Percentiles rank a stretch among this genome's conserved stretches.
phyloP scores from a whole-genome alignment of 2,888 invertebrate species.

The Sinelater perroti region DNA sequence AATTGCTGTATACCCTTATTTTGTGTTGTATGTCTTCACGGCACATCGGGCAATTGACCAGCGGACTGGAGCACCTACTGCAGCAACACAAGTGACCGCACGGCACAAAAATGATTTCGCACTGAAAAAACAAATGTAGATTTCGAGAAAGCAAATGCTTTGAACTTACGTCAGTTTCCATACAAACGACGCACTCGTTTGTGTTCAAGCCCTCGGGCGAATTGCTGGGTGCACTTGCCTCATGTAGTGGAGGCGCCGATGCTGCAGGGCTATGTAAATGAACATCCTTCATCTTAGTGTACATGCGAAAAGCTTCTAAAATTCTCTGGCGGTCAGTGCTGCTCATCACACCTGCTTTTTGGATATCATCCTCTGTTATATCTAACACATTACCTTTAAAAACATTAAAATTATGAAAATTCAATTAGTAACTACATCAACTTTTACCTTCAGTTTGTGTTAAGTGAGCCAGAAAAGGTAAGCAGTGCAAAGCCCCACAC shows the following conservation, averaged over 20 bases:
- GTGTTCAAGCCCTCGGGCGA: slow-evolving; percentile 52
- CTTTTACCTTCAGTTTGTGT: slow-evolving; percentile 62
- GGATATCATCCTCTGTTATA: slow-evolving; percentile 66
- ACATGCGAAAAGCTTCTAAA: slow-evolving; percentile 69
- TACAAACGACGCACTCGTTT: slow-evolving; percentile 84
- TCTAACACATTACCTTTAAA: slow-evolving; percentile 32
- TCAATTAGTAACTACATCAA: neutral
- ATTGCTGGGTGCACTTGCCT: slow-evolving; percentile 52
- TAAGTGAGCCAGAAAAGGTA: slow-evolving; percentile 76
- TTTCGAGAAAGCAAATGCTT: no score
- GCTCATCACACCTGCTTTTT: slow-evolving; percentile 66
- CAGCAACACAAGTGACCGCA: slow-evolving; percentile 91
- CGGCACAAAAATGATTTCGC: slow-evolving; percentile 82
- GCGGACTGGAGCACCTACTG: slow-evolving; percentile 69
- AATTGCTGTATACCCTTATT: slow-evolving; percentile 64
- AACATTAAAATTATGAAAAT: neutral
- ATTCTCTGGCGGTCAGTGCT: slow-evolving; percentile 69
- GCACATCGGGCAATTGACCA: slow-evolving; percentile 81
- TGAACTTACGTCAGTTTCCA: slow-evolving; percentile 74
- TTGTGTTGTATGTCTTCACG: slow-evolving; percentile 74
- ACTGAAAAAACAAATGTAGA: slow-evolving; percentile 62
- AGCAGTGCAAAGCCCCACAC: slow-evolving; percentile 78
- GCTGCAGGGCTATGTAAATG: slow-evolving; percentile 22
- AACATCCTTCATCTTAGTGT: slow-evolving; percentile 57
- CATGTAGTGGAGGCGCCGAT: slow-evolving; percentile 41